Evolutionary conservation across 2,888 invertebrate species (phyloP), one percentile per base, ranked within the genome.

Genomic region (Syrphus vitripennis): DNA sequence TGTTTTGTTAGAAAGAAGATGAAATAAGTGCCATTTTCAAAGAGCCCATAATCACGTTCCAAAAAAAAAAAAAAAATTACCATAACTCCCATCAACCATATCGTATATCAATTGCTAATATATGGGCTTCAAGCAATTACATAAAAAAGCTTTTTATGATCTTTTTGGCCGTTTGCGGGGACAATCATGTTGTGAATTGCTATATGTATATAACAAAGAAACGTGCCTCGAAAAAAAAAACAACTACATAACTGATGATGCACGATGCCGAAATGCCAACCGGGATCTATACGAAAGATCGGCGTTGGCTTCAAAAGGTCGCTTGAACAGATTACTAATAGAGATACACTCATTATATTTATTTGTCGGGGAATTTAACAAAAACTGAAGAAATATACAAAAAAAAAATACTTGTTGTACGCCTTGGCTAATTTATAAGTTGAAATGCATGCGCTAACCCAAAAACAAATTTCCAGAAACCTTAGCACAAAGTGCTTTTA

Each of bases 241-340:
- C 37, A 63, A 42, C 9, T 2, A 37, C 48, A 4, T n/a, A 53
- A 57, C 1, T 50, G 67, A 40, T 42, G 65, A 42, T 55, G 75
- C 70, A 61, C 69, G 63, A 63, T 63, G 63, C 63, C 63, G 67
- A 71, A 81, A 76, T 67, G 74, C 76, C 76, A 65, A 69, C 69
- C 55, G 72, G 76, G 81, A 81, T 77, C 61, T 63, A n/a, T n/a
- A 71, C 63, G 67, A 34, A 67, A 63, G 63, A 67, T 42, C 65
- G 61, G 63, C n/a, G n/a, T 34, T 71, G 67, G 48, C 31, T 71
- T 77, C 53, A 57, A 82, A 86, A 81, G 86, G 82, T 82, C 81
- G 81, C 81, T 80, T 77, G 81, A 72, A 69, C 55, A 40, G 81
- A 76, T 86, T 74, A 77, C 86, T 80, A 80, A 84, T 72, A 59